These are phyloP conservation scores for Hirtodrosophila duncani DNA, from an alignment of 2,888 invertebrate species.

Conservation along the genomic window DNA sequence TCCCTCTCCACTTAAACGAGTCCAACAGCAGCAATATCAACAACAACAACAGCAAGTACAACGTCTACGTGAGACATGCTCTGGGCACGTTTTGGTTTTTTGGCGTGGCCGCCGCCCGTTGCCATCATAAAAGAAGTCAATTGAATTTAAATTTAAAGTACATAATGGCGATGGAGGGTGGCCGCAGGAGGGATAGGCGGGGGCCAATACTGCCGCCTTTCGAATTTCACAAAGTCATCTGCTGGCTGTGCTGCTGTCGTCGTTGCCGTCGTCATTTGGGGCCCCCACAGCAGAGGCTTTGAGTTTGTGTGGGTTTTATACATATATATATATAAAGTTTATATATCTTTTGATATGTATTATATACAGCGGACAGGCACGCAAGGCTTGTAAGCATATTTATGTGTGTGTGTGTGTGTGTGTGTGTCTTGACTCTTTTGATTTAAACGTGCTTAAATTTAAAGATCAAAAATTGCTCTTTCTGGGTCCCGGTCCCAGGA, in stretches of 20 bases:
- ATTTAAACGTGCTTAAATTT: slow-evolving; percentile 71
- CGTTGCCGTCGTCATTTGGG: slow-evolving; percentile 15
- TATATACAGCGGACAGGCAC: slow-evolving; percentile 28
- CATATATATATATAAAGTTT: slow-evolving; percentile 16
- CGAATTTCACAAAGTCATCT: slow-evolving; percentile 71
- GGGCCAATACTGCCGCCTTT: slow-evolving; percentile 56
- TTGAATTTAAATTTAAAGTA: slow-evolving; percentile 73
- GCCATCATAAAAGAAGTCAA: slow-evolving; percentile 73
- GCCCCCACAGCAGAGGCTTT: background rate
- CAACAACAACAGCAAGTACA: slow-evolving; percentile 3
- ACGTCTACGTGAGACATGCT: slow-evolving; percentile 51
- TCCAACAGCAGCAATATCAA: slow-evolving; percentile 18
- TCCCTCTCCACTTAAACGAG: slow-evolving; percentile 7
- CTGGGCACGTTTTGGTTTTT: slow-evolving; percentile 56
- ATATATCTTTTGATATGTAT: slow-evolving; percentile 22
- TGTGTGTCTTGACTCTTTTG: slow-evolving; percentile 58
- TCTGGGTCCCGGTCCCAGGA: slow-evolving; percentile 39
- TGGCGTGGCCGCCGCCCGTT: slow-evolving; percentile 66
- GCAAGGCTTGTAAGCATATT: slow-evolving; percentile 23
- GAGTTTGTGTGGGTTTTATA: slow-evolving; percentile 56
- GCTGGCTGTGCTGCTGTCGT: slow-evolving; percentile 46
- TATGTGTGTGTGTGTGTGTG: slow-evolving; percentile 24
- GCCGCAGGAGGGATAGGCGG: background rate
- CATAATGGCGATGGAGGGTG: slow-evolving; percentile 51
- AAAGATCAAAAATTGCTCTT: slow-evolving; percentile 64